Base-by-base conservation (phyloP, 2,797 vertebrate genomes). In the Apogon hyalosoma region DNA sequence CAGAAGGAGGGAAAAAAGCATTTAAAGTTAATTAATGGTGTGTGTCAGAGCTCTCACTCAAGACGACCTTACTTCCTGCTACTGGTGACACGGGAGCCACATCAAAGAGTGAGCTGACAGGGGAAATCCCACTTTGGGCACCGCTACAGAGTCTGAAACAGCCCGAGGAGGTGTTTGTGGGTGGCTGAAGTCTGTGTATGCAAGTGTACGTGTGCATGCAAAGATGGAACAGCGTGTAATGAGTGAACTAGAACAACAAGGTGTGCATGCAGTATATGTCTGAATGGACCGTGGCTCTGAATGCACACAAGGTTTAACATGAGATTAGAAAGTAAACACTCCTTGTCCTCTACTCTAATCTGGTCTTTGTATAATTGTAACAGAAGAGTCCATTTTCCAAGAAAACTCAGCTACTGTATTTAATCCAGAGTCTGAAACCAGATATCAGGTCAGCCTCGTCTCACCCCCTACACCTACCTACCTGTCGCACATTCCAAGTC, bases 1-100 rank as follows among this genome's bases (percentile, higher is more conserved):
- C 11, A 31, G 47, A 38, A 43, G 41, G 10, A 54, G 16, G 28
- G 7, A 21, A 33, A 11, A 19, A 16, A 21, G 28, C n/a, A 0
- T 65, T 83, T 73, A 55, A 58, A 82, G 71, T 75, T 82, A 80
- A 88, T 85, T 51, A 87, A 86, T 15, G 47, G 60, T 64, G 81
- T 78, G 63, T 52, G 54, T 61, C 77, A 64, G 61, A 75, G 60
- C 84, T 85, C 87, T 85, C 91, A 90, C 70, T 90, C 82, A 78
- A 69, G 53, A 84, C 75, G 63, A 51, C 55, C 60, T 74, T 21
- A 56, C 80, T 86, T 89, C 87, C 85, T 88, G 65, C 70, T 80
- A 45, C 47, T 56, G 55, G 88, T 85, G 86, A 88, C 89, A 84
- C 6, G 43, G 60, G 59, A 77, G 81, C 87, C 83, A 90, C 88